These are phyloP conservation scores for Drosophila ohnishii DNA, from an alignment of 1,140 invertebrate species.

Conservation along the genomic window DNA sequence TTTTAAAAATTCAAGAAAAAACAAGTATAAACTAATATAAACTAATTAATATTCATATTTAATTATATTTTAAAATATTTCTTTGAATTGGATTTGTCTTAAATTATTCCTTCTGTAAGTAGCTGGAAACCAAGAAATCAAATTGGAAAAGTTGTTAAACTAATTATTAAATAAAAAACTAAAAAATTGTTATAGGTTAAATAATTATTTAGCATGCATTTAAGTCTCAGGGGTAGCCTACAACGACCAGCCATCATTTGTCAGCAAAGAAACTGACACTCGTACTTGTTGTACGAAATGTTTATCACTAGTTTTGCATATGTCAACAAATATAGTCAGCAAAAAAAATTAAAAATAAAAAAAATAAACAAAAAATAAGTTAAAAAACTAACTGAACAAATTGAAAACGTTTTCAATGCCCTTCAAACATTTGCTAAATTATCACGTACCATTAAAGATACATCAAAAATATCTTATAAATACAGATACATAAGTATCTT, in stretches of 20 bases:
- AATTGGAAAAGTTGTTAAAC: too few species aligned
- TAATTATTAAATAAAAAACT: not conserved
- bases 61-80: too few species aligned
- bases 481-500: not conserved
- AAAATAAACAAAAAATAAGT: not conserved
- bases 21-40: too few species aligned
- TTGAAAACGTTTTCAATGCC: not conserved
- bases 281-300: constrained; percentile 5
- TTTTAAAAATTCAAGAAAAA: too few species aligned
- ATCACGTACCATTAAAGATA: not conserved
- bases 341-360: not conserved
- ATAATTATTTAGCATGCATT: not conserved
- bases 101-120: not conserved
- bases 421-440: not conserved
- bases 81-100: not conserved
- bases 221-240: not conserved
- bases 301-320: constrained; percentile 22
- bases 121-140: not conserved
- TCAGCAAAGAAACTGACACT: not conserved
- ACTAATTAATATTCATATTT: too few species aligned
- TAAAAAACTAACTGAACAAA: constrained; percentile 3
- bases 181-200: not conserved
- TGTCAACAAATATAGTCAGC: constrained; percentile 26
- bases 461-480: not conserved
- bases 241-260: constrained; percentile 1